phyloP scores from a whole-genome alignment of 2,113 vertebrate genomes.

The Labeo catla region DNA sequence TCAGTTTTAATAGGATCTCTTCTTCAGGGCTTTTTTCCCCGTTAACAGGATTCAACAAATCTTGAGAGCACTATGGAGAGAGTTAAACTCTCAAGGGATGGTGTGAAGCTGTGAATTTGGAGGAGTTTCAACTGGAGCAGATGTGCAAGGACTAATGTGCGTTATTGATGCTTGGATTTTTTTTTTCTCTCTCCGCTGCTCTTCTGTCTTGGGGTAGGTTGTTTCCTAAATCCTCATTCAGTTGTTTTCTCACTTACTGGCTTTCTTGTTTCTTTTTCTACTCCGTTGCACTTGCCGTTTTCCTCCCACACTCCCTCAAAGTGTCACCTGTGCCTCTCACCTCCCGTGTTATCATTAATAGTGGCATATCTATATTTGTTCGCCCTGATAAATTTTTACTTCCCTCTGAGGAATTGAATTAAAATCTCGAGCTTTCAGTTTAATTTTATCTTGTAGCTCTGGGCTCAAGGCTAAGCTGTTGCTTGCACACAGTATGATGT shows the following conservation, averaged over 20 bases:
- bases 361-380: slow-evolving; percentile 31
- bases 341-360: neutral
- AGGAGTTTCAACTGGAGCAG: slow-evolving; percentile 33
- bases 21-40: slow-evolving; percentile 27
- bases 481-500: slow-evolving; percentile 25
- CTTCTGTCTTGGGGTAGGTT: slow-evolving; percentile 19
- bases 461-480: slow-evolving; percentile 29
- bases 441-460: slow-evolving; percentile 29
- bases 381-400: neutral
- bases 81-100: slow-evolving; percentile 9
- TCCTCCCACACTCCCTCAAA: neutral
- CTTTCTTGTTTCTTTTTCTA: neutral
- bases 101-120: slow-evolving; percentile 35
- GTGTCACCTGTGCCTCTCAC: neutral
- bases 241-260: neutral
- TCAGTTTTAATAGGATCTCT: slow-evolving; percentile 50
- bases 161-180: slow-evolving; percentile 37
- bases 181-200: neutral
- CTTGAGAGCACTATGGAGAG: slow-evolving; percentile 37
- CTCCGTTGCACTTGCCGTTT: neutral
- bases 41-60: slow-evolving; percentile 55
- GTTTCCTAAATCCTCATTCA: slow-evolving; percentile 20
- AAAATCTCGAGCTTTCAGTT: neutral
- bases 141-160: slow-evolving; percentile 41
- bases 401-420: slow-evolving; percentile 29